phyloP scores from a whole-genome alignment of 2,113 vertebrate genomes.

The Gobio gobio region DNA sequence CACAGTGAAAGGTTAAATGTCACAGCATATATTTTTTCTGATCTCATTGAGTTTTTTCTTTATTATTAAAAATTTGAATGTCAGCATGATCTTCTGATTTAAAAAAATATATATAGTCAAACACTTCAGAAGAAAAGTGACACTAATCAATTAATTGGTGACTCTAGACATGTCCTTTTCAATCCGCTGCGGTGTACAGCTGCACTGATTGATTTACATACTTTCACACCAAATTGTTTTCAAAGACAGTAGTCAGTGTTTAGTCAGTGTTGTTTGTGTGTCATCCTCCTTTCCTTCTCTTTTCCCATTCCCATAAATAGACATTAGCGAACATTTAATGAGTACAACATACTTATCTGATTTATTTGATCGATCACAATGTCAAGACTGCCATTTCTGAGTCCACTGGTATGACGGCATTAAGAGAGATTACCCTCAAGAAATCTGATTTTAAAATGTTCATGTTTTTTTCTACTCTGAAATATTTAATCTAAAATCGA shows the following conservation, averaged over 20 bases:
- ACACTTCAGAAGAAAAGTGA: background rate
- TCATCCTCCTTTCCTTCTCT: background rate
- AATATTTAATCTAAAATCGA: slow-evolving; percentile 54
- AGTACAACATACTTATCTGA: slow-evolving; percentile 59
- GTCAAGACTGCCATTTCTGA: slow-evolving; percentile 69
- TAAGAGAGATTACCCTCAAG: slow-evolving; percentile 55
- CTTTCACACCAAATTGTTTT: background rate
- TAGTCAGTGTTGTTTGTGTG: background rate
- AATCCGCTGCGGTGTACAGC: background rate
- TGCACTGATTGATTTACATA: background rate
- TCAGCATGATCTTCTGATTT: background rate
- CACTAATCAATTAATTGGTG: background rate
- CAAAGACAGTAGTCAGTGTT: background rate
- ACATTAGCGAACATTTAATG: slow-evolving; percentile 55
- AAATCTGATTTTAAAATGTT: slow-evolving; percentile 68
- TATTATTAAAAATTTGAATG: background rate
- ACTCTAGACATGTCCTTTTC: background rate
- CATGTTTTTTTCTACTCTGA: slow-evolving; percentile 46
- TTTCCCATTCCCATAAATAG: slow-evolving; percentile 52
- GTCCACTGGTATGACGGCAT: slow-evolving; percentile 62
- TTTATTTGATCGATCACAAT: slow-evolving; percentile 68
- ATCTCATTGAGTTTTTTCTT: background rate
- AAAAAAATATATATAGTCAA: background rate
- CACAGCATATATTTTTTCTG: background rate
- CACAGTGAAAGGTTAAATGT: slow-evolving; percentile 7